These are phyloP conservation scores for Leucophenga montana DNA, from an alignment of 2,888 invertebrate species.

Conservation along the genomic window DNA sequence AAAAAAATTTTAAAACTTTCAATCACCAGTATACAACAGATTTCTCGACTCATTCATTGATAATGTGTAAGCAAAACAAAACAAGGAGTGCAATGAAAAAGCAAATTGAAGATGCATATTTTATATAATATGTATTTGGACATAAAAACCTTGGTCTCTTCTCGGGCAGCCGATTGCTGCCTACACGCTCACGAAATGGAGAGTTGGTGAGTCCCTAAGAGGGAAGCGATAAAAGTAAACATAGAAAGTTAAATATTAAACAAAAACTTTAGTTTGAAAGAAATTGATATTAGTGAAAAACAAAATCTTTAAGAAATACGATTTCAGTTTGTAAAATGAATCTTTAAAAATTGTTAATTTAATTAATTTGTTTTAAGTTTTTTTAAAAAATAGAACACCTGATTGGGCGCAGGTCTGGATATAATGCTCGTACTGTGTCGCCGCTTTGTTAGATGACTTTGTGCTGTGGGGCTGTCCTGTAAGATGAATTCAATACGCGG, in stretches of 20 bases:
- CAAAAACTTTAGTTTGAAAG: conserved; percentile 21
- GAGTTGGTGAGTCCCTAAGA: conserved; percentile 79
- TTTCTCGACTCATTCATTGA: not conserved
- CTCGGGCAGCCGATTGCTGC: conserved; percentile 90
- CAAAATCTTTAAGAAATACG: not conserved
- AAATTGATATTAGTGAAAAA: conserved; percentile 36
- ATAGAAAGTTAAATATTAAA: conserved; percentile 23
- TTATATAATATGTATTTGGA: conserved; percentile 41
- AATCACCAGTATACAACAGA: not conserved
- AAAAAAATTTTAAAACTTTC: conserved; percentile 14
- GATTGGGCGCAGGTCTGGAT: conserved; percentile 73
- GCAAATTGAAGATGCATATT: conserved; percentile 22
- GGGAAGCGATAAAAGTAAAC: conserved; percentile 23
- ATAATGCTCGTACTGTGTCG: conserved; percentile 81
- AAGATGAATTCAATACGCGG: conserved; percentile 53
- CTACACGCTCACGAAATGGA: conserved; percentile 90
- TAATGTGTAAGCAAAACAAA: conserved; percentile 1
- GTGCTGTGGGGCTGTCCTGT: conserved; percentile 77
- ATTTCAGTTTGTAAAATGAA: not conserved
- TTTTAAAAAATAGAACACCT: conserved; percentile 70
- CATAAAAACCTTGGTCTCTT: conserved; percentile 84
- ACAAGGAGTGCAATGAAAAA: conserved; percentile 27
- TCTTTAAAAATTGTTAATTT: not conserved
- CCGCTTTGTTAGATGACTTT: conserved; percentile 81
- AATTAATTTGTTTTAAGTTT: not conserved